These are phyloP conservation scores for Trissolcus basalis DNA, from an alignment of 1,140 invertebrate genomes.

Conservation along the genomic window DNA sequence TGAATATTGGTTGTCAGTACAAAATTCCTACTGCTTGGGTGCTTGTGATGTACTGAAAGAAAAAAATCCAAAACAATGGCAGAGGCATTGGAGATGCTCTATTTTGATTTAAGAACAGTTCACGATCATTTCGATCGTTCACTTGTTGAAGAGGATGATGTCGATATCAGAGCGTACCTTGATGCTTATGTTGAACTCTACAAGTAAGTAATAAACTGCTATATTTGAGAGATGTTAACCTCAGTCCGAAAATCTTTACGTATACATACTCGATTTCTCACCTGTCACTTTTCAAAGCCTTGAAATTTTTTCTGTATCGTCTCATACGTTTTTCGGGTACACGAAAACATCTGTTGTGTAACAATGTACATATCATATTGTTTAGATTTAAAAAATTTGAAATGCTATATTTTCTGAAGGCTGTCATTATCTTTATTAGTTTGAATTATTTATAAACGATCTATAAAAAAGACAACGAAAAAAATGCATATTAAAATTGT, in stretches of 20 bases:
- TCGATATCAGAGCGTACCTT: constrained; percentile 73
- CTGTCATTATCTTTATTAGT: no score
- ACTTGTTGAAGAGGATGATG: constrained; percentile 73
- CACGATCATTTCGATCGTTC: constrained; percentile 74
- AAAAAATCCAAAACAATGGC: constrained; percentile 64
- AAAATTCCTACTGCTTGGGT: neutral
- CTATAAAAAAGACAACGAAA: no score
- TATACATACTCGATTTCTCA: neutral
- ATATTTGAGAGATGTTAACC: constrained; percentile 2
- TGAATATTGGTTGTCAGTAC: neutral
- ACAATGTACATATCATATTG: no score
- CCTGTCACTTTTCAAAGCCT: neutral
- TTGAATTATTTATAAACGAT: no score
- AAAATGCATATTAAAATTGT: no score
- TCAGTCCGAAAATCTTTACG: neutral
- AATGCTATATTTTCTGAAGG: no score
- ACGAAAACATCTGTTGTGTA: no score
- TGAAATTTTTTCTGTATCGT: neutral
- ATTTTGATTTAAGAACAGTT: constrained; percentile 70
- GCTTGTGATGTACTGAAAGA: neutral
- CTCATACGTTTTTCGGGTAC: neutral
- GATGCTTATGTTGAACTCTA: constrained; percentile 76
- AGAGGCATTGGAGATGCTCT: constrained; percentile 64
- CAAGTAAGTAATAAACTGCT: constrained; percentile 70
- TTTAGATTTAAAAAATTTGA: no score